Conservation (phyloP, 2,113 vertebrate species). For the Clinocottus analis region DNA sequence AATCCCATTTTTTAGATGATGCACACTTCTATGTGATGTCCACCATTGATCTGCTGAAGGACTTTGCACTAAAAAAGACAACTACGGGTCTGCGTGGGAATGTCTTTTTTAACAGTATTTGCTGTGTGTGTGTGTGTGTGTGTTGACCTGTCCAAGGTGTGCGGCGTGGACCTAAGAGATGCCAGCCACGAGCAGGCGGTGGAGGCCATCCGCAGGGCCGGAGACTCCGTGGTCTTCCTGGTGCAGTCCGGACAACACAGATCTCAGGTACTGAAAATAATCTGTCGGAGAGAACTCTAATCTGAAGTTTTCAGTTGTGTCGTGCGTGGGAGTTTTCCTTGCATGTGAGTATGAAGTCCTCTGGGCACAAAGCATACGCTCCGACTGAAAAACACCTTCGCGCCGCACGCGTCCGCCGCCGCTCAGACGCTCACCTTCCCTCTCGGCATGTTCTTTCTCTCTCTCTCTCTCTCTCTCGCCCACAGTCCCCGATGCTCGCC, state of each 20-base stretch:
- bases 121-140: slow-evolving; percentile 2
- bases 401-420: neutral
- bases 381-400: slow-evolving; percentile 5
- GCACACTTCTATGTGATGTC: neutral
- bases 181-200: slow-evolving; percentile 97
- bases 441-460: slow-evolving; percentile 42
- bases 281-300: neutral
- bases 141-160: slow-evolving; percentile 84
- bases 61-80: neutral
- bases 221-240: slow-evolving; percentile 91
- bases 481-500: slow-evolving; percentile 64
- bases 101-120: neutral
- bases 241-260: slow-evolving; percentile 90
- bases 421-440: slow-evolving; percentile 35
- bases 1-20: neutral
- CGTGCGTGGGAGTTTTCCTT: slow-evolving; percentile 26
- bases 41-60: neutral
- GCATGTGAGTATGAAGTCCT: slow-evolving; percentile 25
- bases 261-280: slow-evolving; percentile 85
- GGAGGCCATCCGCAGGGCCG: slow-evolving; percentile 95
- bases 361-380: slow-evolving; percentile 26
- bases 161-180: slow-evolving; percentile 92
- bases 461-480: neutral
- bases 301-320: slow-evolving; percentile 17
- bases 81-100: neutral